Base-by-base conservation (phyloP, 2,797 vertebrate species). In the Phaenicophaeus curvirostris region DNA sequence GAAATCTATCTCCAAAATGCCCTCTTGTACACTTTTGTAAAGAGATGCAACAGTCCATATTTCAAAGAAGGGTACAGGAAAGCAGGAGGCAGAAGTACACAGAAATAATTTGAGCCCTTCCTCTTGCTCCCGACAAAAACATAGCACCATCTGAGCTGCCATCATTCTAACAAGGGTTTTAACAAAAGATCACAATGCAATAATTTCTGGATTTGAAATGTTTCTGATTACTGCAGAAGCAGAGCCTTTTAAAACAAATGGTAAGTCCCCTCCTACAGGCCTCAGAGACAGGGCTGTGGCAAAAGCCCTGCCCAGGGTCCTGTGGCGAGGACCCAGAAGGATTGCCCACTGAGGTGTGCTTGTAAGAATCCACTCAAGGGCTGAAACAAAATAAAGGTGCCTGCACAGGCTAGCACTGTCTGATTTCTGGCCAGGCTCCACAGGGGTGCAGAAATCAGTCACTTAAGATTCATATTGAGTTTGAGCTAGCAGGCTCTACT, bases 21-120 rank as follows among this genome's bases (percentile, higher is more conserved):
- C 48, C 48, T 91, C n/a, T 61, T 82, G 46, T 73, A 73, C 57
- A 58, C 72, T 89, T 92, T 83, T 61, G 16, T 85, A 31, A 74
- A 78, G 66, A 69, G 35, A 76, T 37, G 74, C n/a, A 82, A 81
- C 74, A 74, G 59, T 33, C 33, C 0, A 0, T 69, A 30, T 37
- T 92, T 90, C 91, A 93, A 89, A 89, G 90, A 37, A 41, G 53
- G 55, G 92, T 92, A 62, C 58, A 81, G 55, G 28, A n/a, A 68
- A 88, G 71, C 48, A 88, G 66, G 37, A 93, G 24, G 61, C 5
- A 85, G 63, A 88, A 91, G 48, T 39, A 63, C 41, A 82, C 18
- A 59, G 58, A 83, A 78, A 59, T 86, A 94, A 93, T 73, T 27
- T 59, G 42, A 84, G 83, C 13, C 68, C 66, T 89, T 21, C 21